These are phyloP conservation scores for Dromaius novaehollandiae DNA, from an alignment of 2,113 vertebrate genomes.

Conservation along the genomic window DNA sequence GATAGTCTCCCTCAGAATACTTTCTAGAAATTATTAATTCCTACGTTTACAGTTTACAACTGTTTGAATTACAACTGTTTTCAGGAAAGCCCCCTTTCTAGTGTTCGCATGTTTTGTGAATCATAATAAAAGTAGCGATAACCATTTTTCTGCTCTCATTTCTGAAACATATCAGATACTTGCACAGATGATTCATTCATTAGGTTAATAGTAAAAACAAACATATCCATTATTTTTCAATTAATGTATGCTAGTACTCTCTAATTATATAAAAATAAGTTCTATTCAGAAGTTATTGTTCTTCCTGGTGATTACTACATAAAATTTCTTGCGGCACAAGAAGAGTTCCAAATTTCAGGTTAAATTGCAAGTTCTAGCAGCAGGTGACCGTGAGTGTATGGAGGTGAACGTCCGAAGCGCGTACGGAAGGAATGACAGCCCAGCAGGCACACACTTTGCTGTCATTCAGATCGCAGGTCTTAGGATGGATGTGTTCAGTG, in stretches of 20 bases:
- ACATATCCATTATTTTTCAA: background rate
- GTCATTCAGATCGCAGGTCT: background rate
- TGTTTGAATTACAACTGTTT: background rate
- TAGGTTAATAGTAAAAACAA: background rate
- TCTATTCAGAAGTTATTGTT: background rate
- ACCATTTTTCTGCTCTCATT: background rate
- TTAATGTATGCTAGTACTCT: background rate
- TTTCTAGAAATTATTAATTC: background rate
- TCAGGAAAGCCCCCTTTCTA: background rate
- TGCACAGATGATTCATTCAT: background rate
- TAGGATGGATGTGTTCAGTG: background rate
- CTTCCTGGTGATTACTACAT: background rate
- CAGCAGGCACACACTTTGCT: background rate
- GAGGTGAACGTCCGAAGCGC: rapidly evolving
- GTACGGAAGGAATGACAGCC: background rate
- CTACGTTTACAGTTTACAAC: background rate
- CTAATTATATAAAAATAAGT: background rate
- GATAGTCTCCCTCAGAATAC: background rate
- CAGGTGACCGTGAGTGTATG: background rate
- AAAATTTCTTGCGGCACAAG: background rate
- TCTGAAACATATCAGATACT: background rate
- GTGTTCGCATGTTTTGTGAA: background rate
- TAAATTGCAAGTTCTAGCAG: conserved; percentile 3
- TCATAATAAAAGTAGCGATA: background rate
- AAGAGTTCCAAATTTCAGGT: background rate